phyloP scores from a whole-genome alignment of 2,797 vertebrate species.

The Bovichtus diacanthus region DNA sequence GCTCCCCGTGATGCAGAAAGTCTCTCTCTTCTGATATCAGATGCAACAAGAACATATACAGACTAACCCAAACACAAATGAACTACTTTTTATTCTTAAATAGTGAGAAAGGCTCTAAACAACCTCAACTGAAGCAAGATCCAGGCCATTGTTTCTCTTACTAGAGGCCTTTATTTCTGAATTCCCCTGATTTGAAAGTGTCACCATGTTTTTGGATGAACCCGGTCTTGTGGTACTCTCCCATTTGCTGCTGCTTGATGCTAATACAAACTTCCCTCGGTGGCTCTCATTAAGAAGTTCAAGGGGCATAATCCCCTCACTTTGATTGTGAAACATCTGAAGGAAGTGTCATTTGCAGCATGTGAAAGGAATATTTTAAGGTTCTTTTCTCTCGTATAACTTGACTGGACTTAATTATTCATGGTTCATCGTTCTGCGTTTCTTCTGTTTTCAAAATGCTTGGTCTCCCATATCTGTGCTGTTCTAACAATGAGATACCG shows the following conservation, averaged over 20 bases:
- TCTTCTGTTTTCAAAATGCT: not conserved
- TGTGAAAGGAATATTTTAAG: not conserved
- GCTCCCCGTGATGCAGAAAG: no score
- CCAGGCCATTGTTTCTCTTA: not conserved
- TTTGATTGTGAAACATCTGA: slow-evolving; percentile 7
- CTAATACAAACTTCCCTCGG: not conserved
- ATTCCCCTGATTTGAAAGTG: not conserved
- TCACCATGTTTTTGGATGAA: not conserved
- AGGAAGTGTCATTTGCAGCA: not conserved
- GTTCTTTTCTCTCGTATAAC: not conserved
- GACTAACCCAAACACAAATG: not conserved
- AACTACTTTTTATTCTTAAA: not conserved
- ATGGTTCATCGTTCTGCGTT: not conserved
- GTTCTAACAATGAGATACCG: not conserved
- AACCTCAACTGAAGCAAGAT: not conserved
- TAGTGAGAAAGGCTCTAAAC: not conserved
- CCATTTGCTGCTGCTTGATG: not conserved
- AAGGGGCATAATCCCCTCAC: not conserved
- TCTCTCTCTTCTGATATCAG: not conserved
- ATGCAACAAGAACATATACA: not conserved
- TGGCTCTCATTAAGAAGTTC: not conserved
- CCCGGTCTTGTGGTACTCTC: not conserved
- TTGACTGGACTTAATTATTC: not conserved
- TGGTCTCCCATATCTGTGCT: not conserved
- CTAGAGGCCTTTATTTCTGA: not conserved